Conservation (phyloP, 2,113 vertebrate species). For the Oryzias melastigma region DNA sequence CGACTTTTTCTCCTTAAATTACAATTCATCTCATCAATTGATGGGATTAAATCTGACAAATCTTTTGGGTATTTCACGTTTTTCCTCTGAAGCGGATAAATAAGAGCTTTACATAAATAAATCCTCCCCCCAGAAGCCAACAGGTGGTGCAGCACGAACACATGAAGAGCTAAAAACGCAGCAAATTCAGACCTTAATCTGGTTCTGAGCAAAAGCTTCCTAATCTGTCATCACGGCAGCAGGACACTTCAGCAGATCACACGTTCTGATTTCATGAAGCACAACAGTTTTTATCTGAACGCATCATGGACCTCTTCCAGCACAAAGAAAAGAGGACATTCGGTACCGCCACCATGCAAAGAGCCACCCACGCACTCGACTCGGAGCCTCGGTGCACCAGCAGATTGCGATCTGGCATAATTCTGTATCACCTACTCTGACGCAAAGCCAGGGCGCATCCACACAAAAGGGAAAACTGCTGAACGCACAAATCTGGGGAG, state of each 20-base stretch:
- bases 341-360: constrained; percentile 65
- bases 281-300: constrained; percentile 2
- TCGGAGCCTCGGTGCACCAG: constrained; percentile 69
- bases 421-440: constrained; percentile 59
- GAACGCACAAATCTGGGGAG: constrained; percentile 38
- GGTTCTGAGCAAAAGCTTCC: constrained; percentile 4
- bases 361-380: constrained; percentile 65
- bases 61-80: too few species aligned
- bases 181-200: too few species aligned
- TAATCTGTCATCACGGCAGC: constrained; percentile 9
- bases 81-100: too few species aligned
- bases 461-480: constrained; percentile 32
- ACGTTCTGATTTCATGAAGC: constrained; percentile 13
- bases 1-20: too few species aligned
- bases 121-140: too few species aligned
- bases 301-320: constrained; percentile 35
- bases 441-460: constrained; percentile 51
- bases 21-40: too few species aligned
- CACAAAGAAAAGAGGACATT: constrained; percentile 51
- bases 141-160: neutral
- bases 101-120: too few species aligned
- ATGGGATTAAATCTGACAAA: too few species aligned
- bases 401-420: constrained; percentile 73
- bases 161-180: neutral
- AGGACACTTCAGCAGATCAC: constrained; percentile 18